Percentiles rank a stretch among this genome's conserved stretches.
phyloP scores from a whole-genome alignment of 2,797 vertebrate species.

The Buceros bicornis region DNA sequence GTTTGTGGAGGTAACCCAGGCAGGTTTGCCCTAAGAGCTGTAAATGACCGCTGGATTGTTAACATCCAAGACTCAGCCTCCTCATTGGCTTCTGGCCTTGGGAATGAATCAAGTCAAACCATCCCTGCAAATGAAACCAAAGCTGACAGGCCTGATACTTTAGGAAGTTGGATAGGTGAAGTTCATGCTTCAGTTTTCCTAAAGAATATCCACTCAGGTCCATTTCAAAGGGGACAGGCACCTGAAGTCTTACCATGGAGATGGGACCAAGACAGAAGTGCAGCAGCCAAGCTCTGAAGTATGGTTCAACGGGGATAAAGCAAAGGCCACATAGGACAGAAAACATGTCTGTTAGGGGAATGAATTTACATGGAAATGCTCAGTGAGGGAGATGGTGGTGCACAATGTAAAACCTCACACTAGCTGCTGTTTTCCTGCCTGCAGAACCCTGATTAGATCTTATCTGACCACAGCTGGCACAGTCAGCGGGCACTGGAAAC shows the following conservation, averaged over 20 bases:
- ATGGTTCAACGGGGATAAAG: neutral
- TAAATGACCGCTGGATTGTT: neutral
- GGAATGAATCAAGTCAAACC: neutral
- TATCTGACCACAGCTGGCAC: neutral
- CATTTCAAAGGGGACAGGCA: neutral
- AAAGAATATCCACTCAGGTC: neutral
- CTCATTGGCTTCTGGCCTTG: neutral
- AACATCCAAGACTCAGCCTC: neutral
- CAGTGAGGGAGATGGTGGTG: neutral
- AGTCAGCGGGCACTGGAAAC: neutral
- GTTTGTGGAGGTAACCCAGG: neutral
- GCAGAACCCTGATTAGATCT: constrained; percentile 21
- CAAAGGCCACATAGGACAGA: rapidly evolving
- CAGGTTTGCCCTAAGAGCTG: neutral
- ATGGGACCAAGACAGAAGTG: neutral
- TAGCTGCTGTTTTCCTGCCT: neutral
- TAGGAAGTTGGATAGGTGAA: neutral
- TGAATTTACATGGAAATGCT: neutral
- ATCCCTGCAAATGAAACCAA: rapidly evolving
- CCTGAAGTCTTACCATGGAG: neutral
- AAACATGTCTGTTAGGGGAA: neutral
- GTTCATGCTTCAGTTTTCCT: neutral
- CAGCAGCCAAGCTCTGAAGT: neutral
- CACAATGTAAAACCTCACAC: neutral
- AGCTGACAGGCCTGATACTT: rapidly evolving